Evolutionary conservation across 2,797 vertebrate species (phyloP).

Genomic region (Kryptopterus vitreolus): DNA sequence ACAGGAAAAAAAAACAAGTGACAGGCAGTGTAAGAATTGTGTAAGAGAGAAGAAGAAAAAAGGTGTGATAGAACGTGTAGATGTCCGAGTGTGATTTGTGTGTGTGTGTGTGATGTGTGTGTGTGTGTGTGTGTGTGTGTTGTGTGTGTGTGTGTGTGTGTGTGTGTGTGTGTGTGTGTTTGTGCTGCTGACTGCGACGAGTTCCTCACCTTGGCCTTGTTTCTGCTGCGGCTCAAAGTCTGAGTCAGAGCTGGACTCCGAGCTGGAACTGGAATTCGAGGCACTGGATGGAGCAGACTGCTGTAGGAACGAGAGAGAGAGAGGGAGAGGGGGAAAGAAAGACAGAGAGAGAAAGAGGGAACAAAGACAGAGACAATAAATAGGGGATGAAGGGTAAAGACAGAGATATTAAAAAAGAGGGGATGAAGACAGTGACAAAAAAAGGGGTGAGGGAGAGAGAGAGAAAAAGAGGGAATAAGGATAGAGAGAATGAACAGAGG

Average conservation of each 20-base stretch:
- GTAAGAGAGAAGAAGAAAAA: too few relatives aligned
- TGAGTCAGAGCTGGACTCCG: constrained; percentile 94
- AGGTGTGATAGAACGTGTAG: too few relatives aligned
- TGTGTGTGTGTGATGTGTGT: too few relatives aligned
- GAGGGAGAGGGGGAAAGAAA: not conserved
- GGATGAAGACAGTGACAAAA: constrained; percentile 63
- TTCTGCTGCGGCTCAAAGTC: constrained; percentile 96
- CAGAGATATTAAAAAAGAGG: not conserved
- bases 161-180: not conserved
- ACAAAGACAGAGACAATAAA: constrained; percentile 55
- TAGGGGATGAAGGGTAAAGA: constrained; percentile 46
- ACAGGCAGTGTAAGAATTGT: too few relatives aligned
- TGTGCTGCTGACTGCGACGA: not conserved
- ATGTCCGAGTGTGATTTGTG: too few relatives aligned
- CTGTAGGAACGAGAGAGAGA: constrained; percentile 67
- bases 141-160: not conserved
- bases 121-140: too few relatives aligned
- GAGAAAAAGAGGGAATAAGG: constrained; percentile 70
- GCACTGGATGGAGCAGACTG: constrained; percentile 90
- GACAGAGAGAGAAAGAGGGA: not conserved
- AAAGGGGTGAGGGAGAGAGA: not conserved
- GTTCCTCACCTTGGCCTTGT: constrained; percentile 88
- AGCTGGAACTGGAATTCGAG: constrained; percentile 93
- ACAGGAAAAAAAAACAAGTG: too few relatives aligned
- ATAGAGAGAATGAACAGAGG: constrained; percentile 73